These are phyloP conservation scores for Lordiphosa andalusiaca DNA, from an alignment of 2,888 invertebrate genomes.

Conservation along the genomic window DNA sequence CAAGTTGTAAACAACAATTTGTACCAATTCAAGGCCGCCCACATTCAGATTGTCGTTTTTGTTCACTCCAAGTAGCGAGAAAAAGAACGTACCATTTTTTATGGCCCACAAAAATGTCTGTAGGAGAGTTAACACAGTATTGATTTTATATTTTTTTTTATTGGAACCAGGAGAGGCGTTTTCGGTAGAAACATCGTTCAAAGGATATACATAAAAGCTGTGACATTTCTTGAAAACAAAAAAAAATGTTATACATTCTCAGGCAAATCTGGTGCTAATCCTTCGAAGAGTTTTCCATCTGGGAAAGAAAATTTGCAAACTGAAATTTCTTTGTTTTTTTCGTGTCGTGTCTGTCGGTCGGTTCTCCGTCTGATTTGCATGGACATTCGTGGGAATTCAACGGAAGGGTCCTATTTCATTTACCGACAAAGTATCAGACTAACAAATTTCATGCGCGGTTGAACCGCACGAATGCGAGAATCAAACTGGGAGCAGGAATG, in stretches of 20 bases:
- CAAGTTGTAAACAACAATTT: conserved; percentile 49
- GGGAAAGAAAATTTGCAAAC: too few relatives aligned
- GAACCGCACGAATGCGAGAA: conserved; percentile 31
- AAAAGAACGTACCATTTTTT: conserved; percentile 67
- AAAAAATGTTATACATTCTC: too few relatives aligned
- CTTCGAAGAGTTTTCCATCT: too few relatives aligned
- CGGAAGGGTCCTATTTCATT: conserved; percentile 6
- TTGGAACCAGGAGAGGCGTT: conserved; percentile 3
- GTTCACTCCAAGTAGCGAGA: conserved; percentile 65
- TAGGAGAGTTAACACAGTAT: conserved; percentile 31
- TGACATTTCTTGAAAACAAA: too few relatives aligned
- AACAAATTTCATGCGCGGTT: conserved; percentile 42
- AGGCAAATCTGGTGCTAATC: too few relatives aligned
- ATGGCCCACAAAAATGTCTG: conserved; percentile 48
- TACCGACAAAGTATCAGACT: conserved; percentile 32
- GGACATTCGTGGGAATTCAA: conserved; percentile 19
- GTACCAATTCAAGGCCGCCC: conserved; percentile 51
- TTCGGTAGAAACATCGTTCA: background rate
- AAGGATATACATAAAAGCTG: too few relatives aligned
- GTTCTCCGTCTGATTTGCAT: conserved; percentile 36
- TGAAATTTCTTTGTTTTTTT: too few relatives aligned
- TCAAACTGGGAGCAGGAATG: conserved; percentile 11
- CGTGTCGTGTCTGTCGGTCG: background rate
- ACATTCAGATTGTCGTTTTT: conserved; percentile 47
- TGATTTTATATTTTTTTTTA: conserved; percentile 28